Conservation (phyloP, 2,888 invertebrate species). For the Apodemia zela region DNA sequence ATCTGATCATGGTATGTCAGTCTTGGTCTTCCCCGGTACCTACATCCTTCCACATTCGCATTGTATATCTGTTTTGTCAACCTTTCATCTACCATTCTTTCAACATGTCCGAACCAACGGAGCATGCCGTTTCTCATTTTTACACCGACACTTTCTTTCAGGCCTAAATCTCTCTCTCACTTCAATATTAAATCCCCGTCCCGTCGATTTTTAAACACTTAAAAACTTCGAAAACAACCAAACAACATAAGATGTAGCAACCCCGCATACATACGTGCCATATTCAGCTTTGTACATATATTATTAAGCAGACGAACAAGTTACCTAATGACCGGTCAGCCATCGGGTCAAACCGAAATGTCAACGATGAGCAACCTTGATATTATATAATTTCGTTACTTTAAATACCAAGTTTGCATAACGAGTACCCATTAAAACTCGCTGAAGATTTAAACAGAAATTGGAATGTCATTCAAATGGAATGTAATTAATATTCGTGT, state of each 20-base stretch:
- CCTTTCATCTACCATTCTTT: too few relatives aligned
- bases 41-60: too few relatives aligned
- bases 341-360: slow-evolving; percentile 56
- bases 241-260: neutral
- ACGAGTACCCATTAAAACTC: slow-evolving; percentile 38
- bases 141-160: too few relatives aligned
- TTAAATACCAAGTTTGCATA: slow-evolving; percentile 53
- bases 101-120: too few relatives aligned
- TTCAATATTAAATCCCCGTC: too few relatives aligned
- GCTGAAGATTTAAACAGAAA: neutral
- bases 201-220: too few relatives aligned
- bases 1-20: too few relatives aligned
- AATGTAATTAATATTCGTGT: neutral
- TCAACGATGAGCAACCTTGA: slow-evolving; percentile 71
- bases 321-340: slow-evolving; percentile 66
- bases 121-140: too few relatives aligned
- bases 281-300: slow-evolving; percentile 24
- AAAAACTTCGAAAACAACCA: neutral
- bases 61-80: too few relatives aligned
- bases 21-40: too few relatives aligned
- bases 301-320: slow-evolving; percentile 49
- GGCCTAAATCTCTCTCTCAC: too few relatives aligned
- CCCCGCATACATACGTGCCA: neutral
- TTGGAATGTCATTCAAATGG: neutral
- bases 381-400: slow-evolving; percentile 56